Conservation (phyloP, 1,140 invertebrate genomes). For the Panagrolaimus sp. region DNA sequence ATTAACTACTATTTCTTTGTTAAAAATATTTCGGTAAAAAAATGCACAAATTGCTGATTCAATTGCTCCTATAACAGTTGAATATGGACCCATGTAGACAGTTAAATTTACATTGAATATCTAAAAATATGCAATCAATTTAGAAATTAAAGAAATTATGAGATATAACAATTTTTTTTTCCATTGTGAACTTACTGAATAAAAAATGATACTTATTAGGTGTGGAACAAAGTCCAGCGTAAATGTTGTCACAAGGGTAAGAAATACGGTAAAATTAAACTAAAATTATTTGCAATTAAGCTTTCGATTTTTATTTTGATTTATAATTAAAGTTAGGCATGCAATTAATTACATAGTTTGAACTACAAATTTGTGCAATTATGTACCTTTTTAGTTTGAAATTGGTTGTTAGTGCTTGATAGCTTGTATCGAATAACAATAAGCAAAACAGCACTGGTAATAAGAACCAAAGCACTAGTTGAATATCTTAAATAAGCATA, state of each 20-base stretch:
- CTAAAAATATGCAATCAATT: no score
- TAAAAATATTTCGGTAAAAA: constrained; percentile 8
- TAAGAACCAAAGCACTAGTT: neutral
- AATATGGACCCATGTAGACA: neutral
- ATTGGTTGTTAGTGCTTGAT: neutral
- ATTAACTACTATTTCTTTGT: neutral
- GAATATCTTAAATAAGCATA: neutral
- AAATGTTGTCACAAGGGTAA: neutral
- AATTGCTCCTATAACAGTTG: neutral
- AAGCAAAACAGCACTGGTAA: neutral
- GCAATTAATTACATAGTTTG: no score
- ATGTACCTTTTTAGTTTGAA: no score
- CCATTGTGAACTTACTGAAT: neutral
- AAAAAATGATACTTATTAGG: neutral
- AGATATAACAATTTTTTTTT: neutral
- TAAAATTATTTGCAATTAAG: constrained; percentile 8
- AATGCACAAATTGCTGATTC: constrained; percentile 10
- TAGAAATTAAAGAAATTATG: no score
- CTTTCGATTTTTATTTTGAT: no score
- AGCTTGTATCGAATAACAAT: neutral
- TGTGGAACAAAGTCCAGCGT: neutral
- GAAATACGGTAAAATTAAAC: neutral
- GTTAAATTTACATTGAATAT: neutral
- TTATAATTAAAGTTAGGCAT: no score
- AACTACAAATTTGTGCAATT: no score